phyloP scores from a whole-genome alignment of 2,888 invertebrate species.

The Axea sp. region DNA sequence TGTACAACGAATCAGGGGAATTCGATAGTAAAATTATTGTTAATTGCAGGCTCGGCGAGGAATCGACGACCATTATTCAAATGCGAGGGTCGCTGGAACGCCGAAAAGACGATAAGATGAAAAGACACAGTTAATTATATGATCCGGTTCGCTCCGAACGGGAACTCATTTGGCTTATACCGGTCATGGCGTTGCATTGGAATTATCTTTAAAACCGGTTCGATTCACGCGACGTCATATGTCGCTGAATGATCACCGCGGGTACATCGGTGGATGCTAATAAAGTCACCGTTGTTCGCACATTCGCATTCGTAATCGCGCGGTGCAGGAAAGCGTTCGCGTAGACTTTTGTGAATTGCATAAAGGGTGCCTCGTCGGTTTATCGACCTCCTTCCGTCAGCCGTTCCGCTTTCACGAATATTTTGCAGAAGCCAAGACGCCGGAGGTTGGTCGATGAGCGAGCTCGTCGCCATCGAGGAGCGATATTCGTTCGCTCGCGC shows the following conservation, averaged over 20 bases:
- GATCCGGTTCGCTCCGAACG: no score
- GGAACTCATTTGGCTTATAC: background rate
- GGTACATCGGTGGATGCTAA: background rate
- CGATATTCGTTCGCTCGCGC: background rate
- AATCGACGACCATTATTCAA: no score
- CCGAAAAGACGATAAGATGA: no score
- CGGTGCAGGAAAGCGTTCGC: conserved; percentile 4
- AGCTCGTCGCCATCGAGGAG: background rate
- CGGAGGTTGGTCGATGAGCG: background rate
- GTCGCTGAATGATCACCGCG: conserved; percentile 28
- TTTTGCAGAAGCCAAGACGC: background rate
- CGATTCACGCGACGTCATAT: conserved; percentile 50
- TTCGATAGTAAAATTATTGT: no score
- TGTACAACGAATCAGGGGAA: no score
- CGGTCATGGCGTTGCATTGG: conserved; percentile 3
- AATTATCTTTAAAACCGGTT: conserved; percentile 42
- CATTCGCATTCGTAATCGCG: background rate
- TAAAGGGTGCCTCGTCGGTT: conserved; percentile 22
- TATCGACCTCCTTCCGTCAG: conserved; percentile 26
- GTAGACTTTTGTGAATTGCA: background rate
- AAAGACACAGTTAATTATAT: no score
- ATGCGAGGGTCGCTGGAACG: no score
- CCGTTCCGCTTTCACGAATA: conserved; percentile 31
- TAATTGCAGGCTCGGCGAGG: no score
- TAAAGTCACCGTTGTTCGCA: conserved; percentile 24